Base-by-base conservation (phyloP, 2,113 vertebrate genomes). In the Lasiurus cinereus region DNA sequence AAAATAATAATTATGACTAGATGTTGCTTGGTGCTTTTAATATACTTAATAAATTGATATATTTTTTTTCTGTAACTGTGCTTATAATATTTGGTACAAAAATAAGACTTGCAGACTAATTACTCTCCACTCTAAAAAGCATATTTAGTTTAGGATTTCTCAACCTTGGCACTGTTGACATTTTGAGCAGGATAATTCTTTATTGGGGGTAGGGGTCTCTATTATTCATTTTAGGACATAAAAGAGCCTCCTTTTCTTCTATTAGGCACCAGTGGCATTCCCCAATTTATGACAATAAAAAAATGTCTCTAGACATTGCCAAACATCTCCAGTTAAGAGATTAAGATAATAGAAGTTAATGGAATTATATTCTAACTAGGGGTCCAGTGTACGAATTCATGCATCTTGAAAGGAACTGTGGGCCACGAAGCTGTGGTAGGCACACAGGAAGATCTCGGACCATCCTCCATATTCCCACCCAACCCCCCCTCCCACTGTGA, bases 281-380 rank as follows among this genome's bases (percentile, higher is more conserved):
- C 8, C 46, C 19, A 93, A 67, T 82, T 85, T 86, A 56, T 90
- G n/a, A 74, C 46, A 74, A 64, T 84, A 14, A 80, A 91, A n/a
- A 72, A 92, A 64, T 66, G 24, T 46, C 36, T 73, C 24, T 64
- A 69, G 19, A 67, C 22, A 76, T 43, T 83, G 11, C 6, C 14
- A 79, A 62, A 36, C 21, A 5, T 48, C n/a, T 88, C 21, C 22
- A 33, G 5, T 19, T 94, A 59, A 27, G n/a, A 93, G 62, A 67
- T 7, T 43, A 29, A 72, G 8, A 67, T 91, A 62, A 76, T 36
- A 8, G 2, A 59, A 56, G 72, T 52, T 76, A 52, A 87, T 85
- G 6, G 24, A 88, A 67, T 69, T 13, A 31, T 36, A 83, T 66
- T 11, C 59, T 62, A 62, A 62, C 22, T 62, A 62, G 59, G 59